A percentile compares a stretch with the other conserved stretches of the same genome.
Conservation (phyloP, 2,113 vertebrate species). For the Nibea albiflora region DNA sequence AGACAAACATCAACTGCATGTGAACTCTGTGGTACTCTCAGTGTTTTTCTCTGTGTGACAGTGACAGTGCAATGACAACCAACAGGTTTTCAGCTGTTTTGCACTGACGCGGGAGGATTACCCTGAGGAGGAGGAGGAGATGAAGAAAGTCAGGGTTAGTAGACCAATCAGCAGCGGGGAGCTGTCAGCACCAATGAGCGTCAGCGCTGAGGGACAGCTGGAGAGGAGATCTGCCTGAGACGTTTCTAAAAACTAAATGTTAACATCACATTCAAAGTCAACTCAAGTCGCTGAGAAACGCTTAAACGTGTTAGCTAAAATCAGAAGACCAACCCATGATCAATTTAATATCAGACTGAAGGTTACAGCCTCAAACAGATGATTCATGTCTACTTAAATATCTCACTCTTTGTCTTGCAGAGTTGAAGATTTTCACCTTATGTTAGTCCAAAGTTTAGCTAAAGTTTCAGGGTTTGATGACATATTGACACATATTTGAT, state of each 20-base stretch:
- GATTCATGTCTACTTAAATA: background rate
- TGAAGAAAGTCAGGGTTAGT: constrained; percentile 10
- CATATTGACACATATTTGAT: too few species aligned
- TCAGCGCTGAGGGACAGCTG: constrained; percentile 39
- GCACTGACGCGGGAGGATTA: constrained; percentile 28
- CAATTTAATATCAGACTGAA: background rate
- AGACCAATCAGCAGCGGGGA: constrained; percentile 60
- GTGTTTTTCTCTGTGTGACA: constrained; percentile 7
- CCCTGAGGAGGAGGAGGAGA: background rate
- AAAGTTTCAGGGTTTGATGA: too few species aligned
- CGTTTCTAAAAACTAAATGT: background rate
- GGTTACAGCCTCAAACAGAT: background rate
- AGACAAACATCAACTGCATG: background rate
- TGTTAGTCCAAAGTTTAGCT: too few species aligned
- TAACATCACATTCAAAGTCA: background rate
- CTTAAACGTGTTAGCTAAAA: background rate
- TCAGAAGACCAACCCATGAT: background rate
- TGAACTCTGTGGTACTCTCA: constrained; percentile 13
- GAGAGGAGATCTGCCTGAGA: constrained; percentile 52
- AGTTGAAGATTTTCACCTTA: too few species aligned
- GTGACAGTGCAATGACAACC: constrained; percentile 63
- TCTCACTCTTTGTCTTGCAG: background rate
- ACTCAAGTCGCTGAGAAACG: background rate
- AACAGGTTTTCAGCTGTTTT: constrained; percentile 66
- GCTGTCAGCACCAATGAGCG: constrained; percentile 67